Conservation (phyloP, 2,113 vertebrate species). For the Hemicordylus capensis region DNA sequence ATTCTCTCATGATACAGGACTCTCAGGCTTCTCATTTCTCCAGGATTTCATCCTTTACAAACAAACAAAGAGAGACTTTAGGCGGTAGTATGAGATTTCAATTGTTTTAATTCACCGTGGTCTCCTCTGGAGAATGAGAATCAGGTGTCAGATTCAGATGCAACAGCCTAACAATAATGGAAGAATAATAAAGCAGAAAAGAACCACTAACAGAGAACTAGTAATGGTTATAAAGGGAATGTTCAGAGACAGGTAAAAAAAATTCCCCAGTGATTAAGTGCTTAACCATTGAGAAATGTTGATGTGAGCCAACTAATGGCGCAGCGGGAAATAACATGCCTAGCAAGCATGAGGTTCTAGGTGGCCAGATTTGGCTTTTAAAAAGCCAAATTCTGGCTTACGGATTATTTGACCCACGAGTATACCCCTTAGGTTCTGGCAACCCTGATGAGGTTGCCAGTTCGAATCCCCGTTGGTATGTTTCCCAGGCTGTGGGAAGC, state of each 20-base stretch:
- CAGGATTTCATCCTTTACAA: neutral
- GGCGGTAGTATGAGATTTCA: neutral
- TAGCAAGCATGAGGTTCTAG: too few species aligned
- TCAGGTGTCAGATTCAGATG: neutral
- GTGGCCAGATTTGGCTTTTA: too few species aligned
- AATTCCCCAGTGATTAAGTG: too few species aligned
- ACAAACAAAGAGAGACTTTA: neutral
- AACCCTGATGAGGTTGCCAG: too few species aligned
- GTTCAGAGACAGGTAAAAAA: neutral
- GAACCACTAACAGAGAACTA: neutral
- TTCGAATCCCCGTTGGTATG: too few species aligned
- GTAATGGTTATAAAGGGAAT: neutral
- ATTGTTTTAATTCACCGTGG: neutral
- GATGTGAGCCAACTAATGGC: too few species aligned
- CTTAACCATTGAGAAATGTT: too few species aligned
- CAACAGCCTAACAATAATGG: neutral
- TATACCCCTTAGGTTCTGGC: too few species aligned
- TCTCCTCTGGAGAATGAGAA: neutral
- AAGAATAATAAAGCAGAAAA: neutral
- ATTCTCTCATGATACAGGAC: neutral
- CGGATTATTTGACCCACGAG: too few species aligned
- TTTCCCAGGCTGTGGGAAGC: too few species aligned
- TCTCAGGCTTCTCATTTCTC: neutral
- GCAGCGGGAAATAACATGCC: too few species aligned
- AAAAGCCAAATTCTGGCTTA: too few species aligned